Percentiles rank a stretch among this genome's conserved stretches.
Conservation (phyloP, 1,140 invertebrate species). For the Drosophila ogumai region DNA sequence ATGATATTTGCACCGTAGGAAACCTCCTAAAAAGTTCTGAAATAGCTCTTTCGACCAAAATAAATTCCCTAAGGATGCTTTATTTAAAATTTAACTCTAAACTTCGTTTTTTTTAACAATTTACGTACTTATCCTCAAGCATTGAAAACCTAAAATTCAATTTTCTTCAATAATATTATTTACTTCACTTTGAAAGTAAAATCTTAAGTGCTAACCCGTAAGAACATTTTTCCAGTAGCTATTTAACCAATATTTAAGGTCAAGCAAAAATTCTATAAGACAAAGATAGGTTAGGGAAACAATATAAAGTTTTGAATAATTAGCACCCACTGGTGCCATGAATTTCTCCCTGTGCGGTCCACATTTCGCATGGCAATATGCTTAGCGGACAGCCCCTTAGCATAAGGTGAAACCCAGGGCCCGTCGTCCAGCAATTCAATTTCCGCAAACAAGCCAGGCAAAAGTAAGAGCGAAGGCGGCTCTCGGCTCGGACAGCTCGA, state of each 20-base stretch:
- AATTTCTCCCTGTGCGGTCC: slow-evolving; percentile 24
- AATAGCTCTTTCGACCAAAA: background rate
- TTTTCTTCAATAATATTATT: background rate
- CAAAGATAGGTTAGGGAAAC: background rate
- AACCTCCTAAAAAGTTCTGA: background rate
- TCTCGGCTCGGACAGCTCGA: slow-evolving; percentile 23
- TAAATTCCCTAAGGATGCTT: background rate
- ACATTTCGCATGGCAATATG: slow-evolving; percentile 63
- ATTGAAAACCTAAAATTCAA: background rate
- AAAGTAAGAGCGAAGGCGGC: slow-evolving; percentile 16
- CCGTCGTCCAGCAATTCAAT: slow-evolving; percentile 71
- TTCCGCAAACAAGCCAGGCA: slow-evolving; percentile 76
- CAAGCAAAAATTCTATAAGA: too few relatives aligned
- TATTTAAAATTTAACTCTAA: too few relatives aligned
- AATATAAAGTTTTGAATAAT: too few relatives aligned
- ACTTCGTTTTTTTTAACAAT: background rate
- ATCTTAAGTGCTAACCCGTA: background rate
- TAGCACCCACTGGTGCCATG: background rate
- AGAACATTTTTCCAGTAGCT: background rate
- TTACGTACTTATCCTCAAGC: too few relatives aligned
- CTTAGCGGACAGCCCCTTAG: slow-evolving; percentile 57
- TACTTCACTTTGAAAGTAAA: background rate
- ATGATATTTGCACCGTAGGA: background rate
- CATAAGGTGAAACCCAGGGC: slow-evolving; percentile 68
- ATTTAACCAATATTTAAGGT: background rate